Conservation (phyloP, 2,888 invertebrate genomes). For the Dioctria linearis region DNA sequence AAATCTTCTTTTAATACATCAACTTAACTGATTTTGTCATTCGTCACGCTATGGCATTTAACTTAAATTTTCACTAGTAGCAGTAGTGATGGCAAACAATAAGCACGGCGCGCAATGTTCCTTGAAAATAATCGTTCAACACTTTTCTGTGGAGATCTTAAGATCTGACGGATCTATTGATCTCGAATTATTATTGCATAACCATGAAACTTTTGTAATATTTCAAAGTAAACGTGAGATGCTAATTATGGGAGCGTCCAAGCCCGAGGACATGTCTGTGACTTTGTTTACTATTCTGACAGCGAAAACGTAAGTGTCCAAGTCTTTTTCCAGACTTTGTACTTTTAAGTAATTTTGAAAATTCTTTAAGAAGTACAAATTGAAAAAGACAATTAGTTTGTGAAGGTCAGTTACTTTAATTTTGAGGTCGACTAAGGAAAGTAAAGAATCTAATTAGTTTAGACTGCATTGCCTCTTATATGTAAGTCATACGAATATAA, state of each 20-base stretch:
- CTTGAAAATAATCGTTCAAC: slow-evolving; percentile 2
- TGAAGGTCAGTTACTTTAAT: too few species aligned
- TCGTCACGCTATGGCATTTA: neutral
- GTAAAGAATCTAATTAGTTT: too few species aligned
- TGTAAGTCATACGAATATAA: too few species aligned
- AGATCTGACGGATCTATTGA: neutral
- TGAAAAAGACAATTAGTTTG: too few species aligned
- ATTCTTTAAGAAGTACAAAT: neutral
- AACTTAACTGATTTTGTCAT: neutral
- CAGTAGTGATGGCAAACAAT: neutral
- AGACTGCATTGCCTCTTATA: too few species aligned
- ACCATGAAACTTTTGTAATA: neutral
- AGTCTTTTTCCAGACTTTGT: neutral
- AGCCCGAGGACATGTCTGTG: neutral
- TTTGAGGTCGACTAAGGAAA: too few species aligned
- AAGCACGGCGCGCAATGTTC: slow-evolving; percentile 4
- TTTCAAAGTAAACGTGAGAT: slow-evolving; percentile 46
- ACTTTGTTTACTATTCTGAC: slow-evolving; percentile 23
- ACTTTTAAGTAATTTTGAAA: neutral
- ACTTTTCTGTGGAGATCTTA: neutral
- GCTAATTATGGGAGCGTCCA: slow-evolving; percentile 39
- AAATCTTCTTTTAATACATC: neutral
- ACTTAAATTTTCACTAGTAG: neutral
- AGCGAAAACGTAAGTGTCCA: neutral
- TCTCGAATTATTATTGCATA: slow-evolving; percentile 5